A percentile compares a stretch with the other conserved stretches of the same genome.
These are phyloP conservation scores for Bellardia pandia DNA, from an alignment of 2,888 invertebrate species.

Conservation along the genomic window DNA sequence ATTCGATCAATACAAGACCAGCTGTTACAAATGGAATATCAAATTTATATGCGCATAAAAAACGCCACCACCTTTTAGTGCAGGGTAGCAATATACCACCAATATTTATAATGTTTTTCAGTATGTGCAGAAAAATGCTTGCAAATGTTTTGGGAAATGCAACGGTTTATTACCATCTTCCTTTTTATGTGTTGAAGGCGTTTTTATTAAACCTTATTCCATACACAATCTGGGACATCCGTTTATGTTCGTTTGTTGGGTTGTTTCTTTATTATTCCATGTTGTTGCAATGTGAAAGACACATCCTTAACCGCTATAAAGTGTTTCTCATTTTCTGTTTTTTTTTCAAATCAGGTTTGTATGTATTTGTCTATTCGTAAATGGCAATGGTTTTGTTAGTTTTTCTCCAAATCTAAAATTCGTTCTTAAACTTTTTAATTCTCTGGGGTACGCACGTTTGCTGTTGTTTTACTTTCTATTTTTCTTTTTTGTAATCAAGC, in stretches of 20 bases:
- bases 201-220: conserved; percentile 35
- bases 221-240: conserved; percentile 39
- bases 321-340: background rate
- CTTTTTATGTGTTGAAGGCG: conserved; percentile 35
- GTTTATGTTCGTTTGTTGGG: conserved; percentile 6
- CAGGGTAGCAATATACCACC: background rate
- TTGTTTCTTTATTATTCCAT: conserved; percentile 32
- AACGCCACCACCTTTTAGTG: background rate
- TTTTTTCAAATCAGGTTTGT: conserved; percentile 6
- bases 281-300: conserved; percentile 21
- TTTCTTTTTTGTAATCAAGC: conserved; percentile 23
- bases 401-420: conserved; percentile 16
- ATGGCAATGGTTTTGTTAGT: conserved; percentile 30
- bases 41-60: conserved; percentile 6
- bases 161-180: conserved; percentile 40
- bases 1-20: background rate
- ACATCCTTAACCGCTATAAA: conserved; percentile 28
- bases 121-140: background rate
- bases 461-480: background rate
- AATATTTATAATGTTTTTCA: background rate
- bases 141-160: conserved; percentile 18
- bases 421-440: conserved; percentile 38
- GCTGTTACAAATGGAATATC: background rate
- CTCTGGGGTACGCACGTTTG: conserved; percentile 2
- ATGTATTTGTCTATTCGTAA: background rate